A percentile compares a stretch with the other conserved stretches of the same genome.
These are phyloP conservation scores for Lytechinus variegatus DNA, from an alignment of 35 echinoderm and acorn worm genomes.

Conservation along the genomic window DNA sequence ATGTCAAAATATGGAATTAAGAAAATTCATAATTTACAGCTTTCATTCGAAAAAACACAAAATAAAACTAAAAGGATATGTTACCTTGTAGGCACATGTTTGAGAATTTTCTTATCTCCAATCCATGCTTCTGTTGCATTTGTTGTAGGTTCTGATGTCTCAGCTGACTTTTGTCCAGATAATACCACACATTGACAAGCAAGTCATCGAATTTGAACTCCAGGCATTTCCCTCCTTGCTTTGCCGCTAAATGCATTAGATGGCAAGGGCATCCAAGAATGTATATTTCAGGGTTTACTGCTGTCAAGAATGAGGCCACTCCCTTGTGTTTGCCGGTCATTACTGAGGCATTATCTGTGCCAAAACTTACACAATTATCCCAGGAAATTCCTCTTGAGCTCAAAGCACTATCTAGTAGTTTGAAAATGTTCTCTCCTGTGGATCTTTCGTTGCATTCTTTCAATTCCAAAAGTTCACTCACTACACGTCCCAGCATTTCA, in stretches of 20 bases:
- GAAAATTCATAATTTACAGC: no score
- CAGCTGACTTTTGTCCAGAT: conserved; percentile 63
- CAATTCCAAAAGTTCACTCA: not conserved
- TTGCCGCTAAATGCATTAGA: conserved; percentile 61
- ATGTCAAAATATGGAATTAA: no score
- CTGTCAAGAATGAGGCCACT: conserved; percentile 41
- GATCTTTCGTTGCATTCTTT: not conserved
- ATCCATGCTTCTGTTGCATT: conserved; percentile 55
- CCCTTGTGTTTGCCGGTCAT: conserved; percentile 54
- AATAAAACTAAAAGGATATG: no score
- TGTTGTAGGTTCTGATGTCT: conserved; percentile 45
- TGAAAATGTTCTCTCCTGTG: not conserved
- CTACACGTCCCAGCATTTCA: conserved; percentile 7
- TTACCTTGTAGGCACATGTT: conserved; percentile 65
- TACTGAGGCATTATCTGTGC: conserved; percentile 59
- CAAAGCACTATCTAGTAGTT: not conserved
- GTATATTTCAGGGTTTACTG: conserved; percentile 26
- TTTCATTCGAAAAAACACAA: no score
- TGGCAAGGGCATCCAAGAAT: conserved; percentile 70
- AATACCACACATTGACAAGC: conserved; percentile 63
- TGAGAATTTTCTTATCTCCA: conserved; percentile 61
- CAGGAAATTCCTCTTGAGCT: conserved; percentile 18
- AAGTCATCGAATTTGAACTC: conserved; percentile 38
- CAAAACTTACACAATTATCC: conserved; percentile 52
- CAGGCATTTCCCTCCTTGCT: conserved; percentile 39